Evolutionary conservation across 2,888 invertebrate species (phyloP).

Genomic region (Branchipolynoe longqiensis): DNA sequence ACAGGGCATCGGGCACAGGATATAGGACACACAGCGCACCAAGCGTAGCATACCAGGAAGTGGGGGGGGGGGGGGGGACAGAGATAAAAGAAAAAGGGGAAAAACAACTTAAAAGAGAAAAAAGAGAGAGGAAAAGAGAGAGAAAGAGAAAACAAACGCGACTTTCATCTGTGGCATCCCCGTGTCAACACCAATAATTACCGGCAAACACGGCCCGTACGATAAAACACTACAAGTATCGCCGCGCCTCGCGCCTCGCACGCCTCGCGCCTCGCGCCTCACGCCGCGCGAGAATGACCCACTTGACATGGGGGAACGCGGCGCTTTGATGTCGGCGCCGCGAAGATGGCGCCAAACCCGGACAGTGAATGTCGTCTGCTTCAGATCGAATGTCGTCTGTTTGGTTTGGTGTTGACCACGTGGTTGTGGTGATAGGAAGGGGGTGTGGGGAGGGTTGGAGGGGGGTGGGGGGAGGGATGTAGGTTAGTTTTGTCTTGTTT

Average conservation of each 20-base stretch:
- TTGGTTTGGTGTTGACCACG: background rate
- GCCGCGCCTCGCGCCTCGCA: slow-evolving; percentile 18
- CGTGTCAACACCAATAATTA: slow-evolving; percentile 27
- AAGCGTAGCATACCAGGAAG: no score
- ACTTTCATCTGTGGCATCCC: no score
- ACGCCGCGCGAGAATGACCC: slow-evolving; percentile 31
- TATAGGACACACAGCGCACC: no score
- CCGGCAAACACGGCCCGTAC: background rate
- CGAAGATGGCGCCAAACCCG: slow-evolving; percentile 23
- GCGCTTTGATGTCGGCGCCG: slow-evolving; percentile 34
- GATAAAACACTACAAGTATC: slow-evolving; percentile 44
- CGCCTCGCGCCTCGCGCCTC: no score
- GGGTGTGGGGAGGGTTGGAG: no score
- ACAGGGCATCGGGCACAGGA: no score
- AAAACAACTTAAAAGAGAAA: no score
- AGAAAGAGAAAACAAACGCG: no score
- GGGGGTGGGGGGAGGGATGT: background rate
- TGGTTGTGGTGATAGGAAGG: no score
- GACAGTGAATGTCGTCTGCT: background rate
- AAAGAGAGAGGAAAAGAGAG: no score
- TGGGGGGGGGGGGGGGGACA: no score
- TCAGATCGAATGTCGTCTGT: slow-evolving; percentile 12
- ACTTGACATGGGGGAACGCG: slow-evolving; percentile 2
- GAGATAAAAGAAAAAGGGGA: no score
- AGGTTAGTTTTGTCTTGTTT: background rate